Conservation (phyloP, 2,113 vertebrate species). For the Gracilinanus agilis region DNA sequence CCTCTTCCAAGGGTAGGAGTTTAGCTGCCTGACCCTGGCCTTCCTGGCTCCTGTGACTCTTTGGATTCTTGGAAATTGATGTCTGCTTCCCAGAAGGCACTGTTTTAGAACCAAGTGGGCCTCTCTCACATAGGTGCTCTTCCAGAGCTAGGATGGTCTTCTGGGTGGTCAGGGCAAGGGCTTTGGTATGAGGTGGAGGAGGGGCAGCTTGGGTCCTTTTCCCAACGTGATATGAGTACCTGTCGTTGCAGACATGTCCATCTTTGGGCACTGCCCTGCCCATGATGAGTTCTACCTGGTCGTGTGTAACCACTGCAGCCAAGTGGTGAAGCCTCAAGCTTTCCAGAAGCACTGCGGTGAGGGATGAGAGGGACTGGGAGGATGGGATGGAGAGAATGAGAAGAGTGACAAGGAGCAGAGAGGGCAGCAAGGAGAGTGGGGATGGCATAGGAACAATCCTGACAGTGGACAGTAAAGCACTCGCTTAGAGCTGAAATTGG, state of each 20-base stretch:
- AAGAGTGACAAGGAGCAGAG: background rate
- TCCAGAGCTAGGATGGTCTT: constrained; percentile 3
- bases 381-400: constrained; percentile 9
- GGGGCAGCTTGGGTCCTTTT: background rate
- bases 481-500: background rate
- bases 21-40: constrained; percentile 13
- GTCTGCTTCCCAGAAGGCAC: background rate
- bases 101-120: constrained; percentile 8
- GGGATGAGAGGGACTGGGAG: constrained; percentile 55
- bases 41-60: constrained; percentile 26
- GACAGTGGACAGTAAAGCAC: background rate
- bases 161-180: background rate
- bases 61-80: background rate
- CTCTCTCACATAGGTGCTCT: constrained; percentile 12
- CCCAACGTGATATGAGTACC: constrained; percentile 61
- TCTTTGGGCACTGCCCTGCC: constrained; percentile 95
- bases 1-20: background rate
- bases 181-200: background rate
- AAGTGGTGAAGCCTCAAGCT: constrained; percentile 97
- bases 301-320: constrained; percentile 95
- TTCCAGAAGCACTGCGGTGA: constrained; percentile 96
- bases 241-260: constrained; percentile 93
- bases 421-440: background rate
- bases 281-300: constrained; percentile 97
- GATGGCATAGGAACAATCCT: background rate